A percentile compares a stretch with the other conserved stretches of the same genome.
These are phyloP conservation scores for Campoplex capitator DNA, from an alignment of 2,888 invertebrate species.

Conservation along the genomic window DNA sequence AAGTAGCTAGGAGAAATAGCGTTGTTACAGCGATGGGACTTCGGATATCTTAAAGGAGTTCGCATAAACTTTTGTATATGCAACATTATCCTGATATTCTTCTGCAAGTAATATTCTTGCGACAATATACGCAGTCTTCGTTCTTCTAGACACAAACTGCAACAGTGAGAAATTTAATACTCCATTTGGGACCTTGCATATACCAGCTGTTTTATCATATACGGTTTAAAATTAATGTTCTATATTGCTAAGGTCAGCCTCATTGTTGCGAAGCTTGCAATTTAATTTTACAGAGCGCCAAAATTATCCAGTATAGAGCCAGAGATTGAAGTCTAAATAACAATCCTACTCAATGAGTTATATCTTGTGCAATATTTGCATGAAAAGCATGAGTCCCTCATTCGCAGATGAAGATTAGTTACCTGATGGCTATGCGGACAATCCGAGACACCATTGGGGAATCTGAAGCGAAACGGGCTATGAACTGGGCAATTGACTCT, in stretches of 20 bases:
- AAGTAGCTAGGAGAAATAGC: conserved; percentile 6
- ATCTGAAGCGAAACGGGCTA: conserved; percentile 90
- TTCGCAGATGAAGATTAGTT: conserved; percentile 7
- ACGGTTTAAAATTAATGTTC: not conserved
- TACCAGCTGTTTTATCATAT: not conserved
- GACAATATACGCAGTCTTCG: not conserved
- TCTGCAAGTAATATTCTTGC: not conserved
- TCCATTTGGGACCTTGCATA: not conserved
- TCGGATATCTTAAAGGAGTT: conserved; percentile 28
- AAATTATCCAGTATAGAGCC: not conserved
- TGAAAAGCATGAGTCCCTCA: not conserved
- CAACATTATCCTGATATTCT: conserved; percentile 30
- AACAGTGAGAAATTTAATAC: conserved; percentile 12
- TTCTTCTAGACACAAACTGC: not conserved
- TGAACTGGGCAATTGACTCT: conserved; percentile 90
- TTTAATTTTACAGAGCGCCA: not conserved
- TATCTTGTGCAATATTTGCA: not conserved
- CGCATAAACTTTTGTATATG: conserved; percentile 51
- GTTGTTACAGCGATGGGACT: conserved; percentile 6
- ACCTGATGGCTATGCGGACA: conserved; percentile 84
- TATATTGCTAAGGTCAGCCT: not conserved
- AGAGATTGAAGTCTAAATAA: not conserved
- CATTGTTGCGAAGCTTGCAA: not conserved
- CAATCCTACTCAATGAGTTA: not conserved
- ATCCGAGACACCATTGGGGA: conserved; percentile 86